Conservation (phyloP, 1,140 invertebrate genomes). For the Reticulitermes speratus region DNA sequence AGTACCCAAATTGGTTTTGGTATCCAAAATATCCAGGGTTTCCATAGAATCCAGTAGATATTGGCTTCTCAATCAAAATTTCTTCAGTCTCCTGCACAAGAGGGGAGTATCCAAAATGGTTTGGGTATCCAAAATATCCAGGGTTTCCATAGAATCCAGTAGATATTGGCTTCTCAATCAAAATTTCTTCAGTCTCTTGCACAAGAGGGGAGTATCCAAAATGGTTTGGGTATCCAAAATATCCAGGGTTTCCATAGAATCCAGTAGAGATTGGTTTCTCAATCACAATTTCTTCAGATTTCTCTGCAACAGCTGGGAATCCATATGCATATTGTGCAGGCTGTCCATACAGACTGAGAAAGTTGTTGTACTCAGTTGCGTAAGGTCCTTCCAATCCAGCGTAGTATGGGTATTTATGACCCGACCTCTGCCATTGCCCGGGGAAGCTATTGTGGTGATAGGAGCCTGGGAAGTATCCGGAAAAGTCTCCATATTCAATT, state of each 20-base stretch:
- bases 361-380: background rate
- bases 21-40: too few species aligned
- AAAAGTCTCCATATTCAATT: background rate
- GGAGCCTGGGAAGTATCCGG: background rate
- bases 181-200: background rate
- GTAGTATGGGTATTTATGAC: too few species aligned
- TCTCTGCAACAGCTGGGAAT: background rate
- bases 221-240: background rate
- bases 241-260: background rate
- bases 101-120: too few species aligned
- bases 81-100: too few species aligned
- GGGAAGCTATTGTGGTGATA: background rate
- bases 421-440: background rate
- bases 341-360: background rate
- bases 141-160: background rate
- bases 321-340: background rate
- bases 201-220: too few species aligned
- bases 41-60: too few species aligned
- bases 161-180: background rate
- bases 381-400: background rate
- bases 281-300: background rate
- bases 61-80: too few species aligned
- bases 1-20: too few species aligned
- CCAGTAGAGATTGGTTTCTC: background rate
- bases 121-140: too few species aligned